Base-by-base conservation (phyloP, 2,888 invertebrate genomes). In the Chironomus tentans region DNA sequence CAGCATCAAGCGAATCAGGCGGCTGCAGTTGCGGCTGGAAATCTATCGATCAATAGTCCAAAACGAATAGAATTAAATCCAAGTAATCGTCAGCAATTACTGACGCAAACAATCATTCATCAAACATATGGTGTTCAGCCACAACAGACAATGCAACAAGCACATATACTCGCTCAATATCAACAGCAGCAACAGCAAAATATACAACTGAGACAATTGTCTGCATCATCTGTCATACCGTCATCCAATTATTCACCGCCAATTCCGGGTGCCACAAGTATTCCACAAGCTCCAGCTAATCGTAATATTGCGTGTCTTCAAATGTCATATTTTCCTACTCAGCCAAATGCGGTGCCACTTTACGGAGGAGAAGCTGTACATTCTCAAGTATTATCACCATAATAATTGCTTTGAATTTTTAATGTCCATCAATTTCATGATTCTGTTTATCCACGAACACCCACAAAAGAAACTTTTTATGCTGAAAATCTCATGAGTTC, bases 91-190 rank as follows among this genome's bases (percentile, higher is more conserved):
- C 77, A 78, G 48, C 77, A 78, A 24, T 70, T 79, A 18, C 79
- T 82, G 77, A 80, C 82, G 21, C 83, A 82, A 79, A 82, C 81
- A 77, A 79, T 83, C 48, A 82, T 83, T 72, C 83, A 84, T 79
- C 83, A 83, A 78, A 80, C 82, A 10, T 83, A 83, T 79, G 83
- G 83, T 56, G 81, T 84, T 28, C 62, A 69, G 12, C 77, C 76
- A 6, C 65, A 68, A 15, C 65, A 21, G 15, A 15, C 74, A 61
- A 84, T 86, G 0, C 82, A 85, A 4, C 85, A 85, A 0, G 85
- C 85, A 1, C 85, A 85, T 0, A 85, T 85, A 77, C 85, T 85
- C 78, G 86, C 85, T 1, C 85, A 85, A 0, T 85, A 86, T 77
- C 85, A 86, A 78, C 86, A 86, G 78, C 86, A 86, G 78, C 86